Conservation (phyloP, 1,140 invertebrate species). For the Neodiprion lecontei region DNA sequence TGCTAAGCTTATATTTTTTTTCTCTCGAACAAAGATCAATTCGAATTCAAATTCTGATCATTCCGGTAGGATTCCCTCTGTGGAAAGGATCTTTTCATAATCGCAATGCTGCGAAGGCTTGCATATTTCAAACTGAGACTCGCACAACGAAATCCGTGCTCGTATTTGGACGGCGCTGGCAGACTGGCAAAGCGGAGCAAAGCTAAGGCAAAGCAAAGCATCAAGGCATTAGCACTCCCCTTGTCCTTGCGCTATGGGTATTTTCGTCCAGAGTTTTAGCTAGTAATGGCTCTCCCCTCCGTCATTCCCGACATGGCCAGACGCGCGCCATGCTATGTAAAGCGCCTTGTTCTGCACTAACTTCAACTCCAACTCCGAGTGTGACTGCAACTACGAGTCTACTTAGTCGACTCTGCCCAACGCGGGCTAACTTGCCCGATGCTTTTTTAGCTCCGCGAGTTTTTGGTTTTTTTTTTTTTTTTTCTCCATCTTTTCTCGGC, state of each 20-base stretch:
- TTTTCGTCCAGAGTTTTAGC: slow-evolving; percentile 57
- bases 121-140: no score
- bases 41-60: no score
- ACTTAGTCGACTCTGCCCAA: neutral
- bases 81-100: no score
- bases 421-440: neutral
- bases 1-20: no score
- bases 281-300: slow-evolving; percentile 48
- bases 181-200: neutral
- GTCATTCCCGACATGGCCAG: slow-evolving; percentile 56
- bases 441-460: neutral
- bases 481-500: neutral
- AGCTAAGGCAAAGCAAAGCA: slow-evolving; percentile 4
- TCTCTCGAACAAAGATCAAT: no score
- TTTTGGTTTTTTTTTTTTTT: neutral
- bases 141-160: no score
- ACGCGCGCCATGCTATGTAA: slow-evolving; percentile 52
- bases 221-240: slow-evolving; percentile 24
- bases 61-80: no score
- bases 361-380: neutral
- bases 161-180: neutral
- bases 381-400: neutral
- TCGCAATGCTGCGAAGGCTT: no score
- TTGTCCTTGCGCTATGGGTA: slow-evolving; percentile 55
- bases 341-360: slow-evolving; percentile 27